Evolutionary conservation across 2,797 vertebrate genomes (phyloP).

Genomic region (Masticophis lateralis): DNA sequence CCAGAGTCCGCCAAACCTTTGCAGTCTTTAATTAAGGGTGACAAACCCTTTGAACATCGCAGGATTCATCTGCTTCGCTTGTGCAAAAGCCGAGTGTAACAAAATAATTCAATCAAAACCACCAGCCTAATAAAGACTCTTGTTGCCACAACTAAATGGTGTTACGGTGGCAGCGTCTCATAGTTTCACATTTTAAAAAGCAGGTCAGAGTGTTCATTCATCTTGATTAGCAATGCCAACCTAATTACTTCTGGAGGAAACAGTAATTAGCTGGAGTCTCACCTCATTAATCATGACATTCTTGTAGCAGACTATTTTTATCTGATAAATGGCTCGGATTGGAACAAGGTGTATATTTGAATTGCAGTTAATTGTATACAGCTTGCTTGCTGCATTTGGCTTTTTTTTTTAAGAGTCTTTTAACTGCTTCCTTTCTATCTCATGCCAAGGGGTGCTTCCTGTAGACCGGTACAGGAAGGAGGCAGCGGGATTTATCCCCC

Average conservation of each 20-base stretch:
- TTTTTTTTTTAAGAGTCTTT: constrained; percentile 69
- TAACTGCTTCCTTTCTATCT: constrained; percentile 75
- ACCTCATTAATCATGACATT: constrained; percentile 98
- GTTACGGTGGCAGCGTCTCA: constrained; percentile 74
- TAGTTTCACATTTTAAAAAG: constrained; percentile 79
- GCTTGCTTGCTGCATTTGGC: constrained; percentile 81
- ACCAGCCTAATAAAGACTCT: constrained; percentile 78
- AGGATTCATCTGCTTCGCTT: constrained; percentile 75
- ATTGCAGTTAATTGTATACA: constrained; percentile 93
- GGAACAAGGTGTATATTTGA: constrained; percentile 89
- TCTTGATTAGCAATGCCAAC: constrained; percentile 92
- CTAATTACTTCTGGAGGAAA: constrained; percentile 98
- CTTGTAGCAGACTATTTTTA: constrained; percentile 95
- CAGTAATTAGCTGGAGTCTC: constrained; percentile 98
- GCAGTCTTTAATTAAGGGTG: constrained; percentile 80
- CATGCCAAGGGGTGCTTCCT: constrained; percentile 26
- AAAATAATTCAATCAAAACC: constrained; percentile 82
- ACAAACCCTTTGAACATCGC: constrained; percentile 80
- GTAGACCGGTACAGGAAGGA: neutral
- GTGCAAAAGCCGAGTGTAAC: constrained; percentile 76
- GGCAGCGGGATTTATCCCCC: neutral
- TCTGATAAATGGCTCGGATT: constrained; percentile 94
- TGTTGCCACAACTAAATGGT: constrained; percentile 77
- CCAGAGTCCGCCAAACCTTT: constrained; percentile 74
- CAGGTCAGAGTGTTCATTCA: constrained; percentile 86